These are phyloP conservation scores for Montipora foliosa DNA, from an alignment of 64 coral and sea anemone species.

Conservation along the genomic window DNA sequence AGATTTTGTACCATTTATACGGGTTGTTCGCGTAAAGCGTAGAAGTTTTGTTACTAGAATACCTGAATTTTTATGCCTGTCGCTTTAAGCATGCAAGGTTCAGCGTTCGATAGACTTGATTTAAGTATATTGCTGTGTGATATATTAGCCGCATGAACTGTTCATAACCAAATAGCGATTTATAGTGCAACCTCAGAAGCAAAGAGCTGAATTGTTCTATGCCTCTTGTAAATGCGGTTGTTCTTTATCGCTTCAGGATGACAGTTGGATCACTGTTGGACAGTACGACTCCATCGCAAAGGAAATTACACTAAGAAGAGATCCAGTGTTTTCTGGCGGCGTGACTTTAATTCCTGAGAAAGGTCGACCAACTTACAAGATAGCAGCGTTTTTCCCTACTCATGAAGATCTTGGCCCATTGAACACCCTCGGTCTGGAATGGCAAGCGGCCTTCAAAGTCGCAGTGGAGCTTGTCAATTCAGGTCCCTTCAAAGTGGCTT, in stretches of 20 bases:
- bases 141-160: too few relatives aligned
- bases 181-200: too few relatives aligned
- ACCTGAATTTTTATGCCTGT: too few relatives aligned
- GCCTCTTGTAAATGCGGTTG: too few relatives aligned
- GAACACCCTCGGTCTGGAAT: conserved; percentile 82
- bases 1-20: too few relatives aligned
- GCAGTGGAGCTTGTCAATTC: conserved; percentile 78
- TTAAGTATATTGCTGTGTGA: too few relatives aligned
- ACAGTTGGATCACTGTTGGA: conserved; percentile 95
- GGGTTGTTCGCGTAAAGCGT: too few relatives aligned
- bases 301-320: conserved; percentile 82
- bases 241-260: conserved; percentile 42
- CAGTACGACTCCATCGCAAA: conserved; percentile 78
- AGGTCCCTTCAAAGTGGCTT: conserved; percentile 89
- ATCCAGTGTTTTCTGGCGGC: conserved; percentile 87
- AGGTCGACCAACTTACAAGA: conserved; percentile 96
- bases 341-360: conserved; percentile 81
- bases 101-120: too few relatives aligned
- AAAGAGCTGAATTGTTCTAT: too few relatives aligned
- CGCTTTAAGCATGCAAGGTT: too few relatives aligned
- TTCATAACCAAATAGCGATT: too few relatives aligned
- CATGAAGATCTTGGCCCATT: conserved; percentile 78
- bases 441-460: conserved; percentile 88
- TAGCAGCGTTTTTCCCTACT: conserved; percentile 94
- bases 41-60: too few relatives aligned